Base-by-base conservation (phyloP, 1,140 invertebrate genomes). In the Solen grandis region DNA sequence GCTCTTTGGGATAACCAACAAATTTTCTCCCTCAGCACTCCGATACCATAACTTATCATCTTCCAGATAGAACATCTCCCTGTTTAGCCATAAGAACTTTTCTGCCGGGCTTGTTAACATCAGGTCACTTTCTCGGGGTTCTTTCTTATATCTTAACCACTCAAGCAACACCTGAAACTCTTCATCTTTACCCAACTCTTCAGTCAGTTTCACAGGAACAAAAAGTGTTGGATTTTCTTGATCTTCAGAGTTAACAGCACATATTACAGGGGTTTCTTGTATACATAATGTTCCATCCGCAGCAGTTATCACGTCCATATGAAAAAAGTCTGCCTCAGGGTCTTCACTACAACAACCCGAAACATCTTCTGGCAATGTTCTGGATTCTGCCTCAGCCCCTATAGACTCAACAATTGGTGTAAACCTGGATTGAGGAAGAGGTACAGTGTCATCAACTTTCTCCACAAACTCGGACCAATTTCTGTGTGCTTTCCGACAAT, bases 401-500 rank as follows among this genome's bases (percentile, higher is more conserved):
- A 8, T 60, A 19, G 13, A 8, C 27, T 25, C 25, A 2, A 4
- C 57, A 5, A n/a, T 14, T 36, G 62, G 29, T 3, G 13, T 31
- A n/a, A 14, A 4, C 16, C 22, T 25, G 36, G 31, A 22, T 8
- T 13, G 13, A 25, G 65, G 46, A n/a, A 70, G 50, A 29, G 41
- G 41, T 19, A 70, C 50, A 14, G 33, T 35, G 55, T 60, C 33
- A 41, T 74, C 57, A 19, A 62, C 72, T 31, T 25, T 25, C 10
- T 25, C 22, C 31, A 19, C 57, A 50, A 74, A 74, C 25, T 31
- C 25, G 5, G 13, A 19, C 72, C 72, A 74, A 10, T 60, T 10
- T n/a, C 38, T 19, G 22, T 74, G 29, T 8, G 72, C 72, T 19
- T 38, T 57, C 31, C 29, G 27, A 31, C 69, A 73, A 27, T 73